These are phyloP conservation scores for Ursus arctos DNA, from an alignment of 2,113 vertebrate genomes.

Conservation along the genomic window DNA sequence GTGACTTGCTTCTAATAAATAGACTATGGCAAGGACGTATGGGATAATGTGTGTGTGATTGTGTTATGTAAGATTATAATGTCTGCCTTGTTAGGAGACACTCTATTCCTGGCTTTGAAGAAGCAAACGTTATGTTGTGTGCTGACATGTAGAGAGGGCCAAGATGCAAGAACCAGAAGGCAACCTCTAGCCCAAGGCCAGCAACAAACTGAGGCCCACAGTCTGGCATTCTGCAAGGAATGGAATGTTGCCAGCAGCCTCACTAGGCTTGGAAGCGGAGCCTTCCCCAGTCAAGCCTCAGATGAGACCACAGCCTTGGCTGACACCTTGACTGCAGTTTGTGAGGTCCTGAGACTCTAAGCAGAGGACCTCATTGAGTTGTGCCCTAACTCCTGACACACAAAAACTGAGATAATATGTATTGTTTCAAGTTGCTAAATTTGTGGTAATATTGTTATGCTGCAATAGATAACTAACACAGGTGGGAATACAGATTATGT, in stretches of 20 bases:
- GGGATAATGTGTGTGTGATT: neutral
- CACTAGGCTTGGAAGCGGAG: neutral
- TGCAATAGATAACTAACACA: neutral
- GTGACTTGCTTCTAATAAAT: neutral
- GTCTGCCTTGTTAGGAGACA: neutral
- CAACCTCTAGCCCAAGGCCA: neutral
- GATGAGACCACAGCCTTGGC: neutral
- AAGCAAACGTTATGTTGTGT: neutral
- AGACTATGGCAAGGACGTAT: neutral
- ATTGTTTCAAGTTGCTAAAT: neutral
- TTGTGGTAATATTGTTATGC: neutral
- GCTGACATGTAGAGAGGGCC: neutral
- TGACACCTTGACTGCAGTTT: neutral
- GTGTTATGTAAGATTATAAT: neutral
- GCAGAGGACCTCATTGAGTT: neutral
- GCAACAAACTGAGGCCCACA: neutral
- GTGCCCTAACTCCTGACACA: neutral
- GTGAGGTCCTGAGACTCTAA: neutral
- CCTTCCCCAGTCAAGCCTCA: neutral
- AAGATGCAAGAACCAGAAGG: neutral
- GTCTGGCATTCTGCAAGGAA: neutral
- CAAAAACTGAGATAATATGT: neutral
- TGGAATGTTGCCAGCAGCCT: too few species aligned
- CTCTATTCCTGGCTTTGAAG: neutral
- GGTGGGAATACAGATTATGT: neutral